Evolutionary conservation across 2,113 vertebrate genomes (phyloP), one percentile per base, ranked within the genome.

Genomic region (Sinocyclocheilus anshuiensis): DNA sequence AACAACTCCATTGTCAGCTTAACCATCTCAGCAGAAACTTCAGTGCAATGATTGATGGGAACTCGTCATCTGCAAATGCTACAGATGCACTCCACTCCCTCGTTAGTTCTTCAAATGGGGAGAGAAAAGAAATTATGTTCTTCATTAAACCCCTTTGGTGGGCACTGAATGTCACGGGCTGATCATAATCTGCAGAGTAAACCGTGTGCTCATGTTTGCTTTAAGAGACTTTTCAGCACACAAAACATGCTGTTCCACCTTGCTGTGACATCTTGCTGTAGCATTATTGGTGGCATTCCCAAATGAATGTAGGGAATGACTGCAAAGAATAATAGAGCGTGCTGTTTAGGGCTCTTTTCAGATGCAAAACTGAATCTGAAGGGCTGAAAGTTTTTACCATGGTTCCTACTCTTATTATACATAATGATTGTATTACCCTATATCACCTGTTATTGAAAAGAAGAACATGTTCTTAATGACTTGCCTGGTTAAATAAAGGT

Each of bases 121-220:
- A 57, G 50, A 78, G 26, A 78, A 57, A 15, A 22, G 9, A 78
- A 78, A 78, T 78, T 18, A 53, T 55, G 48, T 57, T 18, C 48
- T 33, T 29, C 33, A 78, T 57, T 78, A 57, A 78, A 78, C 50
- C 24, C 74, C 48, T 57, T 20, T 33, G 76, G 76, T 22, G 24
- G 76, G 53, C 26, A 78, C 24, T 57, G 24, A 78, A 57, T 78
- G 76, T 78, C 76, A 57, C 24, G 10, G 50, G 53, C 76, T 78
- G 76, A 78, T 78, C 50, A 78, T 78, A 78, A 78, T 78, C 76
- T 78, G 53, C 9, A 29, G 10, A 53, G 53, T 78, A 78, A 78
- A 78, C 50, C 2, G n/a, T n/a, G 48, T 55, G 26, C 50, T 78
- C 50, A 53, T 78, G 26, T 57, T 78, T 78, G 24, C 29, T 36